Base-by-base conservation (phyloP, 2,113 vertebrate species). In the Odocoileus hemionus region DNA sequence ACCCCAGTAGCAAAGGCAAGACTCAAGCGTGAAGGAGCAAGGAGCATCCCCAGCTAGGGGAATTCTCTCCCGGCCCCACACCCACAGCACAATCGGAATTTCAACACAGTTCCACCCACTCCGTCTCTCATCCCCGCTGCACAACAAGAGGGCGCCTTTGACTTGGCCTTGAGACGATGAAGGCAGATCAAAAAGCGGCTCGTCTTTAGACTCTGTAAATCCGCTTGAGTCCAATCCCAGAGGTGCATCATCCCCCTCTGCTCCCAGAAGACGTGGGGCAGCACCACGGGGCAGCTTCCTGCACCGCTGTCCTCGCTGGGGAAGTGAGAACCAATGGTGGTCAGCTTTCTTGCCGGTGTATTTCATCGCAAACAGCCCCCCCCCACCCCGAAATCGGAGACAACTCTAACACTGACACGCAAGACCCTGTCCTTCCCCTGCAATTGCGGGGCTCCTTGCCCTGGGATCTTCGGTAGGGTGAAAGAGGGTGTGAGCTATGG, bases 71-170 rank as follows among this genome's bases (percentile, higher is more conserved):
- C 79, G 33, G 23, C 76, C 80, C 54, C 80, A 39, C 70, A 50
- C 60, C 82, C 33, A 36, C 45, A 47, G 36, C 45, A 67, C 57
- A 87, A 57, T 1, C n/a, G 61, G 47, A 93, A 94, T 84, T 96
- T 55, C 85, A 82, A 47, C 28, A 67, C 61, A 64, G 2, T 61
- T 70, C 67, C 86, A 36, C 58, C 33, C 54, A 21, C 80, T 36
- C 84, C 61, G 25, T 61, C 60, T 89, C 43, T 61, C 47, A 74
- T 28, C 36, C 64, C 36, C 4, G 3, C 57, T n/a, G 55, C 43
- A 57, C 87, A 97, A 74, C 58, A 64, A 88, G 96, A 96, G 92
- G 94, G 93, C 82, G 94, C 86, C 36, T 90, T 78, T 50, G 52
- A 57, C 60, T 87, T 83, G 91, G 91, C 58, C 83, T 92, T 86